Evolutionary conservation across 2,113 vertebrate genomes (phyloP).

Genomic region (Xiphophorus hellerii): DNA sequence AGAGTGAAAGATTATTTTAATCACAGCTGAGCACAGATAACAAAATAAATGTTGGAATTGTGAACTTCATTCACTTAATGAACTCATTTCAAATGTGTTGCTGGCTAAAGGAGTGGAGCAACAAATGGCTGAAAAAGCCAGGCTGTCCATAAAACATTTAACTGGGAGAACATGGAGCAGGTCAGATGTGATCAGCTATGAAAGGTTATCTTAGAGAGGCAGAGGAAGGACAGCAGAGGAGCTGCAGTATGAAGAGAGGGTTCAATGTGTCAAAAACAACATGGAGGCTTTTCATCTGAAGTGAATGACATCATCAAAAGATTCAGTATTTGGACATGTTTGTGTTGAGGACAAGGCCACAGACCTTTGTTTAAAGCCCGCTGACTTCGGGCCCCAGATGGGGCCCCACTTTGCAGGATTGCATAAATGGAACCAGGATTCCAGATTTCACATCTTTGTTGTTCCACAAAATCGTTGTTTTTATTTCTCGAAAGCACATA

Average conservation of each 20-base stretch:
- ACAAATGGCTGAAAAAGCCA: not conserved
- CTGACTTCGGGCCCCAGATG: not conserved
- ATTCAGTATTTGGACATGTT: not conserved
- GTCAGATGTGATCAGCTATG: not conserved
- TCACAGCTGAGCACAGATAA: not conserved
- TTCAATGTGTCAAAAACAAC: too few relatives aligned
- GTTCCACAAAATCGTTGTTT: not conserved
- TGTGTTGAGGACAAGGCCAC: not conserved
- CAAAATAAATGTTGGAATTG: not conserved
- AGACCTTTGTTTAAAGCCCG: not conserved
- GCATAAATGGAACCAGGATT: not conserved
- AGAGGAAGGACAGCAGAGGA: too few relatives aligned
- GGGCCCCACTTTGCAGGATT: not conserved
- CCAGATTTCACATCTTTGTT: not conserved
- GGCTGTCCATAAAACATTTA: too few relatives aligned
- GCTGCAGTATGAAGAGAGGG: too few relatives aligned
- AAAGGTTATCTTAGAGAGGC: not conserved
- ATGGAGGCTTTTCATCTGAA: too few relatives aligned
- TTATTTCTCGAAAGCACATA: too few relatives aligned
- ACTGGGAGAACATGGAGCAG: not conserved
- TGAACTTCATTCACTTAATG: not conserved
- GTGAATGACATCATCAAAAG: not conserved
- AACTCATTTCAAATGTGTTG: not conserved
- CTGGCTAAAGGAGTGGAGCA: not conserved
- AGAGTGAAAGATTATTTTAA: not conserved